A percentile compares a stretch with the other conserved stretches of the same genome.
phyloP scores from a whole-genome alignment of 2,113 vertebrate genomes.

The Cebidichthys violaceus region DNA sequence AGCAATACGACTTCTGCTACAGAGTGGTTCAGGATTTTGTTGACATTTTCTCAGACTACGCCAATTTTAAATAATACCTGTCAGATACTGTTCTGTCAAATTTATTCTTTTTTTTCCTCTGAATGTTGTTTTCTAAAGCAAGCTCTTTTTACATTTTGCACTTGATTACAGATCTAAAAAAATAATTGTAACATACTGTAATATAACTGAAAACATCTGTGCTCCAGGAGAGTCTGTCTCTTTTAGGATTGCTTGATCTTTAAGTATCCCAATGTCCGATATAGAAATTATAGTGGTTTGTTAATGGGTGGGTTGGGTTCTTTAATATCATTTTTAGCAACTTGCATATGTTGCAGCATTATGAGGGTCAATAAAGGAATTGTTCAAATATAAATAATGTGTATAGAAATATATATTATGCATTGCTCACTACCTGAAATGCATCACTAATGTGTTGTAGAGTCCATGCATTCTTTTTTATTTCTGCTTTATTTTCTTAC shows the following conservation, averaged over 20 bases:
- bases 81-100: conserved; percentile 58
- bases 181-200: conserved; percentile 67
- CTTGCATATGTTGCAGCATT: conserved; percentile 27
- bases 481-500: conserved; percentile 44
- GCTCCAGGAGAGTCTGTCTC: conserved; percentile 38
- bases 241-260: conserved; percentile 50
- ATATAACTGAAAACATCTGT: conserved; percentile 49
- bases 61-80: conserved; percentile 98
- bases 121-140: conserved; percentile 77
- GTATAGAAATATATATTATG: conserved; percentile 26
- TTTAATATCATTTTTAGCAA: conserved; percentile 17
- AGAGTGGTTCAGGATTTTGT: conserved; percentile 99
- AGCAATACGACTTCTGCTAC: conserved; percentile 99
- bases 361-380: conserved; percentile 13
- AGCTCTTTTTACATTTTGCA: conserved; percentile 78
- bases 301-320: conserved; percentile 5
- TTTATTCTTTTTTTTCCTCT: conserved; percentile 61
- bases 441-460: conserved; percentile 22
- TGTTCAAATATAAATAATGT: conserved; percentile 32
- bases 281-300: conserved; percentile 30
- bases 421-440: conserved; percentile 37
- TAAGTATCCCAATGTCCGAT: conserved; percentile 35
- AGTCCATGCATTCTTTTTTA: conserved; percentile 12
- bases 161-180: conserved; percentile 47
- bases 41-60: conserved; percentile 99